These are phyloP conservation scores for Calyptommatus sinebrachiatus DNA, from an alignment of 2,113 vertebrate species.

Conservation along the genomic window DNA sequence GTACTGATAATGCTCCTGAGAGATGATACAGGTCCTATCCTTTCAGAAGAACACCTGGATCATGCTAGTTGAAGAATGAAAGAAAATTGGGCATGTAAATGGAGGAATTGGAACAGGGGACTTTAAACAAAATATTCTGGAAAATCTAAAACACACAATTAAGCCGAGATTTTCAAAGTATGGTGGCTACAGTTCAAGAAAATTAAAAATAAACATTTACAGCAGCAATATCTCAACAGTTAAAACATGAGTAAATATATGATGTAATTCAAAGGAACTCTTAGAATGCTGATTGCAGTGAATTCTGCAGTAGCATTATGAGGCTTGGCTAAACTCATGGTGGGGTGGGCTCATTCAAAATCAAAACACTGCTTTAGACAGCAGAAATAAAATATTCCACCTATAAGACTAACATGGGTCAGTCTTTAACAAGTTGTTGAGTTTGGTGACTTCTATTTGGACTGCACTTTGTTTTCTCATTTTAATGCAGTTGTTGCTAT, in stretches of 20 bases:
- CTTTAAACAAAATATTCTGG: too few relatives aligned
- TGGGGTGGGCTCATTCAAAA: neutral
- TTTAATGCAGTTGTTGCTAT: too few relatives aligned
- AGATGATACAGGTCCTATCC: conserved; percentile 2
- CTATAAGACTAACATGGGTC: too few relatives aligned
- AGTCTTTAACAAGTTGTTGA: too few relatives aligned
- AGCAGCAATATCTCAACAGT: neutral
- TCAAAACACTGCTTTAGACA: neutral
- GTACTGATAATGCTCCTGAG: conserved; percentile 14
- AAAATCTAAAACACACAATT: neutral
- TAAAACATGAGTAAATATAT: neutral
- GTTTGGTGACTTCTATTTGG: too few relatives aligned
- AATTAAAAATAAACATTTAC: neutral
- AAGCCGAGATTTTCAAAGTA: neutral
- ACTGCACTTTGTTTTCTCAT: too few relatives aligned
- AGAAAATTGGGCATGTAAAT: neutral
- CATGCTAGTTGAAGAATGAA: neutral
- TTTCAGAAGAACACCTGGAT: neutral
- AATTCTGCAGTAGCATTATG: neutral
- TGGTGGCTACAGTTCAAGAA: neutral
- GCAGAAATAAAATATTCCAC: too few relatives aligned
- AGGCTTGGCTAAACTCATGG: neutral
- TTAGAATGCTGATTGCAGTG: neutral
- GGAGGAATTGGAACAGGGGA: too few relatives aligned
- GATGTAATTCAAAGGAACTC: neutral